Evolutionary conservation across 2,113 vertebrate species (phyloP), one percentile per base, ranked within the genome.

Genomic region (Ammodytes dubius): DNA sequence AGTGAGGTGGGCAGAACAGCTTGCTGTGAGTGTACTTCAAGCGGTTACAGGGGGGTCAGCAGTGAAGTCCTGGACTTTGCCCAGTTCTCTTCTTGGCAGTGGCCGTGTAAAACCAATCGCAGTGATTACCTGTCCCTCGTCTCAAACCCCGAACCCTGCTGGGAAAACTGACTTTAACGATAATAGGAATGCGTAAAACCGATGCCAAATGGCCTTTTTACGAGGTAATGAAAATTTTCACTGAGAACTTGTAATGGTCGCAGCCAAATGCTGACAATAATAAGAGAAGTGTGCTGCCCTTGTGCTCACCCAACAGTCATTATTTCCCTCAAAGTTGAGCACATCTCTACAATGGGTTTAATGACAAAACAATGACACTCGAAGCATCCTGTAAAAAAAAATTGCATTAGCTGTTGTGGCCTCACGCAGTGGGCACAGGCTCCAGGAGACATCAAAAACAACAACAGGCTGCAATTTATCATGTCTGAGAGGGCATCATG

Each of bases 131-230:
- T 43, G 63, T 61, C 79, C 70, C 63, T 73, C n/a, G 6, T 90
- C 85, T 90, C 71, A 74, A 84, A 85, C 72, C 43, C 27, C 61
- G 5, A 59, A 56, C 53, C 80, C 90, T 87, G 89, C 89, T 83
- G 88, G 91, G 82, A 91, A 90, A 89, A 81, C 70, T 49, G 52
- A 70, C 87, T 69, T 82, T 85, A 83, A 74, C 61, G 42, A 58
- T 83, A 74, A 86, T 63, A 79, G 64, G 74, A 80, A 83, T 70
- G 65, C 75, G 53, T 80, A 67, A 83, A 90, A 69, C 46, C 19
- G 1, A 74, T 77, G 83, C 85, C 77, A 88, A 92, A 90, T 85
- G 77, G 71, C 43, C 65, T 80, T 91, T 94, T 93, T 93, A 93
- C 76, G 79, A 91, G 84, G 39, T 85, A 71, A 89, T 84, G 85